Conservation (phyloP, 2,888 invertebrate species). For the Mythimna pallens region DNA sequence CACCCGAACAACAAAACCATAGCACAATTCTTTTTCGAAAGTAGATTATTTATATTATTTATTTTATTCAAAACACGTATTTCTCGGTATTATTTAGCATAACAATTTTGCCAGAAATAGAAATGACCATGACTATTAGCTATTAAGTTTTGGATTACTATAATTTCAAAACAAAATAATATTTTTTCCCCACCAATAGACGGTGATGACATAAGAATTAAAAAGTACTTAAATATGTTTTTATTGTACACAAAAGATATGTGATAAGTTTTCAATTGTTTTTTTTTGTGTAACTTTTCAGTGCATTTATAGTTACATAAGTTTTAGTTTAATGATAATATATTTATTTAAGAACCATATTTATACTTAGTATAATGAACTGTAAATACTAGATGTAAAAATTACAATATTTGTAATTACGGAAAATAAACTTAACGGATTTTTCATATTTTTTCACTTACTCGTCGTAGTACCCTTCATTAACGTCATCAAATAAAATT, state of each 20-base stretch:
- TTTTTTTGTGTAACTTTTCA: slow-evolving; percentile 80
- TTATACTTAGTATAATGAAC: slow-evolving; percentile 80
- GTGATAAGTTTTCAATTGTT: slow-evolving; percentile 84
- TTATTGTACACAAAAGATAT: slow-evolving; percentile 85
- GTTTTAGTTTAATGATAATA: slow-evolving; percentile 68
- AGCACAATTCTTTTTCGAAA: slow-evolving; percentile 46
- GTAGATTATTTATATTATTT: slow-evolving; percentile 50
- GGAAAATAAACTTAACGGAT: slow-evolving; percentile 80
- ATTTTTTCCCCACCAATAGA: slow-evolving; percentile 78
- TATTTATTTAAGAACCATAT: slow-evolving; percentile 87
- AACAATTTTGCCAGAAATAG: slow-evolving; percentile 79
- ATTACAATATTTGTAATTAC: slow-evolving; percentile 88
- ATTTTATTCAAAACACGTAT: slow-evolving; percentile 52
- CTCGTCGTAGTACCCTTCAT: not conserved
- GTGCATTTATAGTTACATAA: slow-evolving; percentile 84
- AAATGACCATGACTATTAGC: slow-evolving; percentile 77
- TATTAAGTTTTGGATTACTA: slow-evolving; percentile 65
- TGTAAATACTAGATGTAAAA: slow-evolving; percentile 88
- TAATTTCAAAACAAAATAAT: slow-evolving; percentile 62
- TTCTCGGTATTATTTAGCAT: slow-evolving; percentile 58
- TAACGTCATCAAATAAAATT: not conserved
- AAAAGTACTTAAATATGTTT: slow-evolving; percentile 61
- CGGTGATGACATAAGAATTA: slow-evolving; percentile 66
- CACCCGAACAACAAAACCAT: slow-evolving; percentile 19
- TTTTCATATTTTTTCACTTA: slow-evolving; percentile 59